phyloP scores from a whole-genome alignment of 1,140 invertebrate genomes.

The Chironomus tepperi region DNA sequence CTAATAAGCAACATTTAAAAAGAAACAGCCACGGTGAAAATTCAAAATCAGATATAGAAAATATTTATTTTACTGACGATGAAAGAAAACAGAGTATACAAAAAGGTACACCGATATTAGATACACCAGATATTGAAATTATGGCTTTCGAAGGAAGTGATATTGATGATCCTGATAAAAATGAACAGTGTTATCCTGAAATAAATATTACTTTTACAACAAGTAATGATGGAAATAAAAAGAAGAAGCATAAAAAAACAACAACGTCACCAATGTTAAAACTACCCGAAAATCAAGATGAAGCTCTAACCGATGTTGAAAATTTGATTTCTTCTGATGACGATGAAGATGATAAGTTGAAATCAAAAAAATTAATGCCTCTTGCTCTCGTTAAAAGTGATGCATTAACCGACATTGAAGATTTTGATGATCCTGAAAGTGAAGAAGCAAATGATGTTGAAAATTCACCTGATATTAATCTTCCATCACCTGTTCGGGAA shows the following conservation, averaged over 20 bases:
- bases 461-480: conserved; percentile 31
- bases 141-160: conserved; percentile 25
- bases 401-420: conserved; percentile 40
- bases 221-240: conserved; percentile 12
- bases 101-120: conserved; percentile 25
- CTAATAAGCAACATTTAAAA: neutral
- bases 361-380: conserved; percentile 29
- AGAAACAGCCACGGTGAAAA: conserved; percentile 17
- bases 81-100: conserved; percentile 26
- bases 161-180: conserved; percentile 17
- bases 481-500: conserved; percentile 42
- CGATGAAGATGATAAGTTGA: conserved; percentile 34
- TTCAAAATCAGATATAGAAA: conserved; percentile 34
- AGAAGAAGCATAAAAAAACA: conserved; percentile 26
- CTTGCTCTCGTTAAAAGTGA: conserved; percentile 34
- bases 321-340: conserved; percentile 42
- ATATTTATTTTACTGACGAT: conserved; percentile 33
- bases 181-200: neutral
- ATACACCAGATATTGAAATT: conserved; percentile 18
- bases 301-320: conserved; percentile 43
- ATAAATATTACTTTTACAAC: conserved; percentile 25
- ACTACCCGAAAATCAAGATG: conserved; percentile 30
- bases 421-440: conserved; percentile 33
- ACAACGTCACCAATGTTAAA: conserved; percentile 27
- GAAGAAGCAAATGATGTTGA: neutral